Conservation (phyloP, 1,140 invertebrate genomes). For the Liolophura sinensis region DNA sequence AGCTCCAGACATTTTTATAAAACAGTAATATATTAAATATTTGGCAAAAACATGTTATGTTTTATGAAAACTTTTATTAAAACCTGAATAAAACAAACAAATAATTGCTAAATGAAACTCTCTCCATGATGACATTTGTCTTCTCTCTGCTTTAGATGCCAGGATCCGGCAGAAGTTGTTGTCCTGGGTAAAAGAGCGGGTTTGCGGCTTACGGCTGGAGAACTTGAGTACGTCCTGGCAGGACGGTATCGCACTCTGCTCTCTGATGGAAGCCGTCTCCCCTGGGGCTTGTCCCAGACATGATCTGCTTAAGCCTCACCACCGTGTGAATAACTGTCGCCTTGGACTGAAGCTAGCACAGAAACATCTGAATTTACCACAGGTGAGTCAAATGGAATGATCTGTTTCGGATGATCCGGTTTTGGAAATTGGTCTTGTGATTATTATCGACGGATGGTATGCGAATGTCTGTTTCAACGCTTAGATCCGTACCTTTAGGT, state of each 20-base stretch:
- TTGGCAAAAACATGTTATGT: too few relatives aligned
- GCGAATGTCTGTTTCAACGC: neutral
- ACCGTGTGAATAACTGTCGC: constrained; percentile 53
- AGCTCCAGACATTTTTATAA: too few relatives aligned
- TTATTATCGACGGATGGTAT: neutral
- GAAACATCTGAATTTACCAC: constrained; percentile 43
- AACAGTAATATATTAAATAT: too few relatives aligned
- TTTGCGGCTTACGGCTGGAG: constrained; percentile 30
- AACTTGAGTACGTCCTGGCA: constrained; percentile 53
- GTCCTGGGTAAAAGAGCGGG: constrained; percentile 29
- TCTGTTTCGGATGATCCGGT: neutral
- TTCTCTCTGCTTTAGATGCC: constrained; percentile 23
- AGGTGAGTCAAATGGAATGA: constrained; percentile 32
- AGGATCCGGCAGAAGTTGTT: constrained; percentile 22
- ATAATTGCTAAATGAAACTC: too few relatives aligned
- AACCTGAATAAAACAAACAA: too few relatives aligned
- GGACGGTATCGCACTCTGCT: constrained; percentile 54
- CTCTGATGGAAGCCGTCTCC: constrained; percentile 50
- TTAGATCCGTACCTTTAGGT: too few relatives aligned
- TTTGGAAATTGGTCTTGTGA: neutral
- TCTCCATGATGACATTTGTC: too few relatives aligned
- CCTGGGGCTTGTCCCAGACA: constrained; percentile 55
- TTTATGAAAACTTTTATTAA: too few relatives aligned
- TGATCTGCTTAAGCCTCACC: constrained; percentile 48
- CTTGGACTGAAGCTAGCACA: constrained; percentile 52